Base-by-base conservation (phyloP, 30 jellyfish, hydroid and myxozoan genomes). In the Aurelia sp. region DNA sequence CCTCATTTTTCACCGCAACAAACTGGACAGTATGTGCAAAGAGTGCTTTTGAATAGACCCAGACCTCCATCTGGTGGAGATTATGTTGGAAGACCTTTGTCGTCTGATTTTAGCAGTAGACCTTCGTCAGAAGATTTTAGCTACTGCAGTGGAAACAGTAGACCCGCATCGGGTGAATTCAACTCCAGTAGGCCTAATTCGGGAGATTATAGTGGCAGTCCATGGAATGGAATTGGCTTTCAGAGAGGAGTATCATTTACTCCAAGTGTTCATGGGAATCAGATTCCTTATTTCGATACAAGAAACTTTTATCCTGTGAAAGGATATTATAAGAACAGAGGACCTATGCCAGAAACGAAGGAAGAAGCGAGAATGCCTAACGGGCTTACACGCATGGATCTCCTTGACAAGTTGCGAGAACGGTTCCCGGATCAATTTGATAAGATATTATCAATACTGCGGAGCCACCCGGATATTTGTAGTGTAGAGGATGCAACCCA, bases 121-220 rank as follows among this genome's bases (percentile, higher is more conserved):
- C 98, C 98, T 51, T 85, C 98, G 17, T 93, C 98, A 8, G 98
- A 95, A 50, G 98, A 93, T 52, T 93, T 87, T 69, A 93, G 98
- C 80, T 93, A 80, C 63, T 74, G 92, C 77, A 87, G 97, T 79
- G 91, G 97, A 40, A 92, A 81, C 30, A 93, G 98, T 57, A 79
- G 98, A 59, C 98, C 98, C 40, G 93, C 91, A 19, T 93, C 98
- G 76, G 98, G 98, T 63, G 98, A 93, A 64, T 93, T 80, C 77
- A 86, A 73, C 63, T 69, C 91, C 58, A 93, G 98, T 69, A 82
- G 98, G 35, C 98, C 97, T 24, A 80, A 90, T 35, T 93, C 98
- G 13, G 98, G 97, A 13, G 98, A 93, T 73, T 93, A 80, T 70
- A 82, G 94, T 57, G 81, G 93, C 13, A 35, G 80, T 20, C 97